Base-by-base conservation (phyloP, 2,888 invertebrate species). In the Artemia sinica region DNA sequence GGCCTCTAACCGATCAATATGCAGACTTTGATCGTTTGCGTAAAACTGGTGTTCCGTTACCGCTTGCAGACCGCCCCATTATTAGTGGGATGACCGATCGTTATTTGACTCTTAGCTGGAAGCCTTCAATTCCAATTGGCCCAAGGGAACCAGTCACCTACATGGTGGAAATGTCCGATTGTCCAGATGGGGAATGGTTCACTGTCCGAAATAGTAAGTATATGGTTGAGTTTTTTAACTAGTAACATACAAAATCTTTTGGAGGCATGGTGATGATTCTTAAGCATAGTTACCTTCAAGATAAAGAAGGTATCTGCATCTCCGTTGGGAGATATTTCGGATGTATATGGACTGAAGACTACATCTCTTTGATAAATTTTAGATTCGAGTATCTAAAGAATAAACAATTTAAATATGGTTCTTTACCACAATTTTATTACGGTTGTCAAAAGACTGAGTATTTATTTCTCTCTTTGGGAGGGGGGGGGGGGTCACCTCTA, bases 161-260 rank as follows among this genome's bases (percentile, higher is more conserved):
- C 77, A 87, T 91, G 77, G 85, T 94, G 73, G 97, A 98, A 81
- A 91, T 92, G 86, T 87, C 91, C 77, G 91, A 93, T 77, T 78
- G 89, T 69, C 94, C 95, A 0, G 86, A 88, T 75, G 91, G 90
- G 50, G 91, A 94, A 74, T 97, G 96, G 96, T 88, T 88, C 76
- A 89, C 90, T 0, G 87, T 89, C 0, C 83, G 88, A 73, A 85
- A 87, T 1, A 90, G 90, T 77, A 72, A 72, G 67, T 69, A 68
- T 12, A 68, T 41, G n/a, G 13, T 66, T 11, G 41, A 50, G 9
- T n/a, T 18, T 13, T 18, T n/a, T 71, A 2, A 58, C 72, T 50
- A 65, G 49, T 66, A 8, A 7, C 66, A 8, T 66, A 48, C 48
- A 67, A 12, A 18, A 66, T 58, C 58, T n/a, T n/a, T 52, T 12